Percentiles rank a stretch among this genome's conserved stretches.
Conservation (phyloP, 2,797 vertebrate genomes). For the Apogon hyalosoma region DNA sequence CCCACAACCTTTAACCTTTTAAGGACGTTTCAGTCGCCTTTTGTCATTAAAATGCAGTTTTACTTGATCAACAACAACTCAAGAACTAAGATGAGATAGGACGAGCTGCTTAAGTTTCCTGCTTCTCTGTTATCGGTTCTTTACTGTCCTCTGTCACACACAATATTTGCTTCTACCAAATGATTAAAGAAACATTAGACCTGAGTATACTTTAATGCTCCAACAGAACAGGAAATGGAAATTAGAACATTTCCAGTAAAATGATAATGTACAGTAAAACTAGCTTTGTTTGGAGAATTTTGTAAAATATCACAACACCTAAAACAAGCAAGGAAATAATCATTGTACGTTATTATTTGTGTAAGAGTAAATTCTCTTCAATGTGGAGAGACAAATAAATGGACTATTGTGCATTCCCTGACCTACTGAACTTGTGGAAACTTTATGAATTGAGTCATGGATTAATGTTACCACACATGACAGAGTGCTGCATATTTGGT, state of each 20-base stretch:
- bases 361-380: too few relatives aligned
- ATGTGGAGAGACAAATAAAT: too few relatives aligned
- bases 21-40: background rate
- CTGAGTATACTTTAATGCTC: too few relatives aligned
- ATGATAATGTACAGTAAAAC: too few relatives aligned
- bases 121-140: conserved; percentile 12
- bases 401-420: background rate
- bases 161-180: too few relatives aligned
- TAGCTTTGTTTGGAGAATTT: too few relatives aligned
- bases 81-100: conserved; percentile 11
- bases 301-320: too few relatives aligned
- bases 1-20: conserved; percentile 18
- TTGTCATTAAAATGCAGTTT: background rate
- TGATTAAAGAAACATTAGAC: too few relatives aligned
- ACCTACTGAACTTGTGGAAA: background rate
- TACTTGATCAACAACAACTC: conserved; percentile 4
- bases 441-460: background rate
- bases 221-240: too few relatives aligned
- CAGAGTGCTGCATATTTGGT: background rate
- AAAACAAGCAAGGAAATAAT: too few relatives aligned
- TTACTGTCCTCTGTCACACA: conserved; percentile 1
- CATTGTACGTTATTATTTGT: too few relatives aligned
- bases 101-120: conserved; percentile 25
- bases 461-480: background rate
- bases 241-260: too few relatives aligned